Evolutionary conservation across 2,113 vertebrate species (phyloP), one percentile per base, ranked within the genome.

Genomic region (Seriola aureovittata): DNA sequence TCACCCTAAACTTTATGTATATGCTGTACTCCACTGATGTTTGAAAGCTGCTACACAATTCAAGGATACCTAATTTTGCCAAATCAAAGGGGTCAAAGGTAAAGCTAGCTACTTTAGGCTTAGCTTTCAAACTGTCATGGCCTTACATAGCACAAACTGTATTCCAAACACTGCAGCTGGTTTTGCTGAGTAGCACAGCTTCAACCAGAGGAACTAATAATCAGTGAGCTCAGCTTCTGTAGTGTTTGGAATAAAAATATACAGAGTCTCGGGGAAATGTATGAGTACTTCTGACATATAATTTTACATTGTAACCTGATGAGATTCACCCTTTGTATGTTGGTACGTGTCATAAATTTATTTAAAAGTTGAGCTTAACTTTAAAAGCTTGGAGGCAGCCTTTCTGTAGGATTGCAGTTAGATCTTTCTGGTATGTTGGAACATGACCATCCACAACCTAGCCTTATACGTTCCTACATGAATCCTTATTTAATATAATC

Each of bases 181-280:
- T 23, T 59, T 70, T 77, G 62, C 80, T 70, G 75, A 73, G 57
- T 36, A 13, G 70, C 54, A n/a, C 40, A 48, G 50, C 59, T 78
- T 25, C 7, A 62, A 44, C 1, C 14, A 4, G 40, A 70, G 65
- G 68, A 66, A 70, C 72, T 7, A 58, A 64, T 63, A 68, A 75
- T 68, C 66, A 32, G 5, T 54, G 57, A 82, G 71, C 68, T 68
- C 50, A 59, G 42, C 79, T n/a, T 17, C 3, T 59, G 19, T 9
- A 10, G 25, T 67, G 81, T 71, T 68, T 36, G 17, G 48, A 70
- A 58, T 57, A 29, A 48, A 67, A 85, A 71, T 34, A 25, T 11
- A n/a, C 67, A 17, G 7, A 29, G 8, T 63, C 38, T 40, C 12
- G 17, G 36, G 19, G 12, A 23, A 16, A 58, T 25, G 16, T 29